Conservation (phyloP, 1,140 invertebrate genomes). For the Onthophagus taurus region DNA sequence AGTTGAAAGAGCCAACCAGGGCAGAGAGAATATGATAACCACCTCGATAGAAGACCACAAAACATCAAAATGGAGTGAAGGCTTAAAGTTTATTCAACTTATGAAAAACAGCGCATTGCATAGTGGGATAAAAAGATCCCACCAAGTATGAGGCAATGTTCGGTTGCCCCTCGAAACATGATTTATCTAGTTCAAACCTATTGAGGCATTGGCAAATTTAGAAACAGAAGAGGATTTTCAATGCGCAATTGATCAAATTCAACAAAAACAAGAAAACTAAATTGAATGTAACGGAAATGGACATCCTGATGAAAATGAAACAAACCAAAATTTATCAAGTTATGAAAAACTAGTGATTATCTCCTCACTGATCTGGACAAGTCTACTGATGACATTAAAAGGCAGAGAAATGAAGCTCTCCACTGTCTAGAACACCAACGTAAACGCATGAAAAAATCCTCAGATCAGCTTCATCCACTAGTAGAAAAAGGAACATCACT, state of each 20-base stretch:
- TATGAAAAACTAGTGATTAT: slow-evolving; percentile 5
- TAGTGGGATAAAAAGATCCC: slow-evolving; percentile 5
- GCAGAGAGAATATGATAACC: slow-evolving; percentile 5
- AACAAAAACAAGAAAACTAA: background rate
- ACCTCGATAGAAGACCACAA: background rate
- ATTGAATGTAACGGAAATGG: background rate
- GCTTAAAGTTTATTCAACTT: slow-evolving; percentile 1
- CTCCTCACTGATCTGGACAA: background rate
- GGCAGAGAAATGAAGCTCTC: slow-evolving; percentile 1
- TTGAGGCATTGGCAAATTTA: background rate
- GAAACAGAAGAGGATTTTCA: slow-evolving; percentile 1
- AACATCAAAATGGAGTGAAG: background rate
- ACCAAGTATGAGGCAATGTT: slow-evolving; percentile 3
- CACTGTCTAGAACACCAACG: background rate
- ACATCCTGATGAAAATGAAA: background rate
- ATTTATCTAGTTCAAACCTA: background rate
- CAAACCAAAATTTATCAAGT: slow-evolving; percentile 6
- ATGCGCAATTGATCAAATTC: slow-evolving; percentile 7
- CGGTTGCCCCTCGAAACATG: slow-evolving; percentile 5
- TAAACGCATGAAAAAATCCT: slow-evolving; percentile 6
- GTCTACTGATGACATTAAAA: slow-evolving; percentile 7
- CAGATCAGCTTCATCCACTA: too few species aligned
- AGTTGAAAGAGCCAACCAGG: too few species aligned
- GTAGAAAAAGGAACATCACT: too few species aligned
- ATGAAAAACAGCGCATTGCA: slow-evolving; percentile 3